These are phyloP conservation scores for Drosophila falleni DNA, from an alignment of 2,888 invertebrate species.

Conservation along the genomic window DNA sequence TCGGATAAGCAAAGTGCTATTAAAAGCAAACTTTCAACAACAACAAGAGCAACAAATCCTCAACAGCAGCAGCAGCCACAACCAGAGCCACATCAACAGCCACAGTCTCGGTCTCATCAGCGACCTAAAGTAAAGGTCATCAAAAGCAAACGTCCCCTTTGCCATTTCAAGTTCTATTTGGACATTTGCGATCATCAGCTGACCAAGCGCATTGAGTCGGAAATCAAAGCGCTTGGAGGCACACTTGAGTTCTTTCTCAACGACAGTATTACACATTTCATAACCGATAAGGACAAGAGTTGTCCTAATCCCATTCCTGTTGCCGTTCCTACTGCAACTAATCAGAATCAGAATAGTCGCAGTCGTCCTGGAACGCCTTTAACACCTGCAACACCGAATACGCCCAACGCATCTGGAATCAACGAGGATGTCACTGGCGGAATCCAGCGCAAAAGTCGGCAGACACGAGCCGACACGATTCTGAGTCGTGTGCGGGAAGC, in stretches of 20 bases:
- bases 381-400: constrained; percentile 80
- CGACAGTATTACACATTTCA: constrained; percentile 84
- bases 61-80: constrained; percentile 58
- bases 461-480: constrained; percentile 91
- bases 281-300: constrained; percentile 82
- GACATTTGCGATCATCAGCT: constrained; percentile 90
- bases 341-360: constrained; percentile 22
- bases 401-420: constrained; percentile 57
- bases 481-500: constrained; percentile 89
- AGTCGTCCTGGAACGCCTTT: constrained; percentile 66
- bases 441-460: constrained; percentile 62
- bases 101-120: constrained; percentile 59
- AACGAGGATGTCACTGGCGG: constrained; percentile 56
- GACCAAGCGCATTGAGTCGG: constrained; percentile 88
- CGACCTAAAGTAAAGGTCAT: constrained; percentile 82
- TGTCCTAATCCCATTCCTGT: not conserved
- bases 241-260: constrained; percentile 84
- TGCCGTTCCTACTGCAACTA: not conserved
- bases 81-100: constrained; percentile 57
- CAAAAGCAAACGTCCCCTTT: constrained; percentile 87
- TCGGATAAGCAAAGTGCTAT: constrained; percentile 84
- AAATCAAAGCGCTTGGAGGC: constrained; percentile 90
- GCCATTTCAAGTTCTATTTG: constrained; percentile 91
- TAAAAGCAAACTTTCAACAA: constrained; percentile 81
- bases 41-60: constrained; percentile 54